Percentiles rank a stretch among this genome's conserved stretches.
These are phyloP conservation scores for Pipistrellus pygmaeus DNA, from an alignment of 2,797 vertebrate species.

Conservation along the genomic window DNA sequence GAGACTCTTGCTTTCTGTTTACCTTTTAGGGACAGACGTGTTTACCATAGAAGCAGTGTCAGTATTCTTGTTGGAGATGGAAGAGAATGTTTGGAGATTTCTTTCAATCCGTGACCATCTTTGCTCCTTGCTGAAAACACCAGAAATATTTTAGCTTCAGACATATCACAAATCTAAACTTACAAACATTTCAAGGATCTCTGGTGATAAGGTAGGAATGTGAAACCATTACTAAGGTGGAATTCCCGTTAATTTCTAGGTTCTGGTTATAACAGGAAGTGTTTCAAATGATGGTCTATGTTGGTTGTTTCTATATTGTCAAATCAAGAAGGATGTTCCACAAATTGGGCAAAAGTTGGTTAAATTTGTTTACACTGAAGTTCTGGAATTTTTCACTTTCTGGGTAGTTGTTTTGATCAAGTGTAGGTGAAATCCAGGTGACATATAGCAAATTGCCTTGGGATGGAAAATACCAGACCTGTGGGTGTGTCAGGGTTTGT, in stretches of 20 bases:
- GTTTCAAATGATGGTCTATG: neutral
- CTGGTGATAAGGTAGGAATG: neutral
- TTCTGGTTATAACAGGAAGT: neutral
- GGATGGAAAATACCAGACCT: neutral
- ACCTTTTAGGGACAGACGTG: too few relatives aligned
- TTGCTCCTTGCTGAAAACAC: neutral
- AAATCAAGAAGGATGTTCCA: neutral
- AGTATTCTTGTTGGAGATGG: neutral
- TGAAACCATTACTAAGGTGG: neutral
- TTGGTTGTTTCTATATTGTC: neutral
- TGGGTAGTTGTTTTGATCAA: neutral
- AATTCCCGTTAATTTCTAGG: neutral
- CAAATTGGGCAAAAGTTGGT: neutral
- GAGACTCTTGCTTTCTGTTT: neutral
- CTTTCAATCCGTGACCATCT: neutral
- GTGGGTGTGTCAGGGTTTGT: neutral
- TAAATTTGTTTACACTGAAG: neutral
- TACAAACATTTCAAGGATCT: neutral
- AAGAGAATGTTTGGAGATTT: constrained; percentile 25
- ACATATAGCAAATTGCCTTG: neutral
- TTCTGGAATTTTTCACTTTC: neutral
- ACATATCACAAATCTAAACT: neutral
- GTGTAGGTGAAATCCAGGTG: neutral
- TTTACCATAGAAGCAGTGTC: neutral
- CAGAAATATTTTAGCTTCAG: neutral